Evolutionary conservation across 2,888 invertebrate genomes (phyloP), one percentile per base, ranked within the genome.

Genomic region (Pomacea canaliculata): DNA sequence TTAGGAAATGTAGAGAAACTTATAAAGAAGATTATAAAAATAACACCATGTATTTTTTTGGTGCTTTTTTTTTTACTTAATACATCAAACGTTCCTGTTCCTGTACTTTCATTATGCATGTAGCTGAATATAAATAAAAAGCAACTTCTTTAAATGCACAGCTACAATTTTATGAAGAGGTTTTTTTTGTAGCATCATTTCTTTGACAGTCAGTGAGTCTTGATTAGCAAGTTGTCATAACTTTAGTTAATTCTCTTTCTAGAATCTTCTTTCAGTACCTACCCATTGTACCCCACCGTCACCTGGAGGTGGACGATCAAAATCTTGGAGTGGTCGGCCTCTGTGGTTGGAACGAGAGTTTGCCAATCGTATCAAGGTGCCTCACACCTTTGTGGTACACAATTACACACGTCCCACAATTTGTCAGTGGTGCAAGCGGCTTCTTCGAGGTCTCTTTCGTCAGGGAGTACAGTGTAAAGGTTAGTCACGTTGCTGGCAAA

Each of bases 331-430:
- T 78, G 73, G 73, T 18, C 92, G 95, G 76, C 93, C 94, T 7
- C 92, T 93, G 46, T 94, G 94, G 94, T 92, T 94, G 82, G 95
- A 95, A 87, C 93, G 94, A 85, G 94, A 94, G 88, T 92, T 94
- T 85, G 94, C 94, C 60, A 92, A 92, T 69, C 89, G 92, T 79
- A 91, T 92, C 78, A 94, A 94, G 89, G 96, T 97, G 88, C 98
- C 99, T 60, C 99, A 99, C 92, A 98, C 98, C 9, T 98, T 98
- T 92, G 95, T 97, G 88, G 94, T 99, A 82, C 99, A 99, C 92
- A 95, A 96, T 75, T 99, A 99, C 92, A 98, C 97, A 70, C 93
- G 97, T 71, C 99, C 98, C 75, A 99, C 99, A 0, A 95, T 99
- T 37, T 99, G 99, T 91, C 96, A 97, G 86, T 94, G 94, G 91